These are phyloP conservation scores for Dyspetes luteomarginatus DNA, from an alignment of 2,888 invertebrate genomes.

Conservation along the genomic window DNA sequence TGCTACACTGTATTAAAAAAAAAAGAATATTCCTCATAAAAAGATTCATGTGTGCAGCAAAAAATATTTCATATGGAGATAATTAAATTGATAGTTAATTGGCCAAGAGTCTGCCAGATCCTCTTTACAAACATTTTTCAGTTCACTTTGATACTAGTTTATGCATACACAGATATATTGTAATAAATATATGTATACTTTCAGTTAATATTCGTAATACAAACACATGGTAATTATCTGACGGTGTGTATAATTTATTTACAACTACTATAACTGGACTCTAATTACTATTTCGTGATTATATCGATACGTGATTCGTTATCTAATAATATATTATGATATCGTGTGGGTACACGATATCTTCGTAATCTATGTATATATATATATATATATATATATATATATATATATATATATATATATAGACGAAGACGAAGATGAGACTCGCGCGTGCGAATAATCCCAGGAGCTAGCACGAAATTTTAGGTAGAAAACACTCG, in stretches of 20 bases:
- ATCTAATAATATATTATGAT: constrained; percentile 40
- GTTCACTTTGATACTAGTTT: neutral
- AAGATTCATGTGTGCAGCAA: neutral
- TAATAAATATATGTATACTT: neutral
- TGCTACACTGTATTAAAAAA: neutral
- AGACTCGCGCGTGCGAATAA: constrained; percentile 57
- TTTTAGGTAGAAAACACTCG: constrained; percentile 71
- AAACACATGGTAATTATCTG: constrained; percentile 26
- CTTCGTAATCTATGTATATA: too few species aligned
- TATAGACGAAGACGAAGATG: constrained; percentile 6
- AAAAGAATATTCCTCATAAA: neutral
- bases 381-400: constrained; percentile 10
- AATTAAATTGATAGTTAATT: constrained; percentile 40
- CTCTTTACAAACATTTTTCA: constrained; percentile 21
- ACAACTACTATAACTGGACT: constrained; percentile 13
- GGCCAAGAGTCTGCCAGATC: constrained; percentile 7
- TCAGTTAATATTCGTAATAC: neutral
- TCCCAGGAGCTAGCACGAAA: constrained; percentile 64
- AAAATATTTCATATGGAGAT: neutral
- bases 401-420: neutral
- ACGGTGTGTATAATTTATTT: constrained; percentile 32
- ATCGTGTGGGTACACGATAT: neutral
- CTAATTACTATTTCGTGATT: constrained; percentile 49
- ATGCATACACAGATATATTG: neutral
- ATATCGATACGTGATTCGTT: constrained; percentile 41